Conservation (phyloP, 2,888 invertebrate genomes). For the Acanthopleura granulata region DNA sequence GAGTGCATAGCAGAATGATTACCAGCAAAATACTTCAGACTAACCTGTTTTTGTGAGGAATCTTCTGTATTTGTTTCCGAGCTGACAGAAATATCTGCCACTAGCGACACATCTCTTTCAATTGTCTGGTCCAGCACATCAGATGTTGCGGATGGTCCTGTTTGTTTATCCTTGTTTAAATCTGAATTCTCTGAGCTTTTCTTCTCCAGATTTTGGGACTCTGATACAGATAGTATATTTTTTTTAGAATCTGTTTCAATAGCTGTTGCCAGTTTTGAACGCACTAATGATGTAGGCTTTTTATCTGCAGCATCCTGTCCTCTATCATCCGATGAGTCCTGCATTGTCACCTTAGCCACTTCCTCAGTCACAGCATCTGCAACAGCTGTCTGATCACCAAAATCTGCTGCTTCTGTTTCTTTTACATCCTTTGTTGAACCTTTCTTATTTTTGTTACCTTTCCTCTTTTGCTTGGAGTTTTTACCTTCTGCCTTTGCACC, state of each 20-base stretch:
- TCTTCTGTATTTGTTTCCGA: no score
- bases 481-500: not conserved
- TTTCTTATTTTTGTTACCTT: conserved; percentile 14
- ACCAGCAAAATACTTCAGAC: no score
- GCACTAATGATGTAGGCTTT: not conserved
- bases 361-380: conserved; percentile 20
- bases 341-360: not conserved
- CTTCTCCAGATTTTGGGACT: no score
- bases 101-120: not conserved
- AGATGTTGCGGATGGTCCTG: no score
- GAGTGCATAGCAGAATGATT: no score
- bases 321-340: conserved; percentile 4
- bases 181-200: no score
- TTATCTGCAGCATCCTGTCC: not conserved
- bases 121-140: not conserved
- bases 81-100: no score
- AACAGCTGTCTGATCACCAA: conserved; percentile 13
- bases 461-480: conserved; percentile 15
- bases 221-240: no score
- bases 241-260: no score
- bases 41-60: no score
- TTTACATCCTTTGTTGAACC: conserved; percentile 6
- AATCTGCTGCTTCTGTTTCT: conserved; percentile 2
- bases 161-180: no score
- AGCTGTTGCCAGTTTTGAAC: no score